Evolutionary conservation across 1,140 invertebrate species (phyloP).

Genomic region (Megalonaias nervosa): DNA sequence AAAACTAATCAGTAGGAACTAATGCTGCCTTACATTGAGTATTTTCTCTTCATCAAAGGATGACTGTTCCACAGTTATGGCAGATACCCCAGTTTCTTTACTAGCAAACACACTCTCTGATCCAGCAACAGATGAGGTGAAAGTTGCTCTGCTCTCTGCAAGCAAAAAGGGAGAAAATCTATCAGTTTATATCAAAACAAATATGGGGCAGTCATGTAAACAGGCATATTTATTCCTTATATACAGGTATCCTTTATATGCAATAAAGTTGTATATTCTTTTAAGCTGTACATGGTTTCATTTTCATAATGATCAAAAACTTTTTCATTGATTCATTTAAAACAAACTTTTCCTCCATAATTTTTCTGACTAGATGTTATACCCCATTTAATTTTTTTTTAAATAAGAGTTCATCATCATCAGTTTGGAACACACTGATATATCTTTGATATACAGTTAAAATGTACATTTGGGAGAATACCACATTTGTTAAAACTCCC

Average conservation of each 20-base stretch:
- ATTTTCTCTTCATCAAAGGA: conserved; percentile 55
- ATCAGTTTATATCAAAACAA: background rate
- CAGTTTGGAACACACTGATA: no score
- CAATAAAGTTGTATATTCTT: background rate
- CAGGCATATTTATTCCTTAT: background rate
- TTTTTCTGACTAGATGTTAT: no score
- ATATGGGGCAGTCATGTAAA: no score
- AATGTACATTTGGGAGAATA: no score
- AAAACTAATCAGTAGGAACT: no score
- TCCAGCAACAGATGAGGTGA: conserved; percentile 52
- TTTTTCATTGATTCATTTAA: no score
- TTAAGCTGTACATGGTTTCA: background rate
- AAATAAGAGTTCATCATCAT: no score
- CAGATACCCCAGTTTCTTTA: conserved; percentile 51
- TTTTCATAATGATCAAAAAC: background rate
- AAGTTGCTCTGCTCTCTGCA: conserved; percentile 58
- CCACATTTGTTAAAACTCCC: no score
- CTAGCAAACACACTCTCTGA: conserved; percentile 64
- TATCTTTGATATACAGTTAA: no score
- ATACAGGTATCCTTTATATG: background rate
- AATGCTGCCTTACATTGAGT: conserved; percentile 36
- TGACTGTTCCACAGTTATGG: conserved; percentile 43
- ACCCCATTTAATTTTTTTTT: no score
- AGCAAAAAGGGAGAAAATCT: conserved; percentile 7
- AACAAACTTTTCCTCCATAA: no score